A percentile compares a stretch with the other conserved stretches of the same genome.
Conservation (phyloP, 2,888 invertebrate genomes). For the Dione vanillae region DNA sequence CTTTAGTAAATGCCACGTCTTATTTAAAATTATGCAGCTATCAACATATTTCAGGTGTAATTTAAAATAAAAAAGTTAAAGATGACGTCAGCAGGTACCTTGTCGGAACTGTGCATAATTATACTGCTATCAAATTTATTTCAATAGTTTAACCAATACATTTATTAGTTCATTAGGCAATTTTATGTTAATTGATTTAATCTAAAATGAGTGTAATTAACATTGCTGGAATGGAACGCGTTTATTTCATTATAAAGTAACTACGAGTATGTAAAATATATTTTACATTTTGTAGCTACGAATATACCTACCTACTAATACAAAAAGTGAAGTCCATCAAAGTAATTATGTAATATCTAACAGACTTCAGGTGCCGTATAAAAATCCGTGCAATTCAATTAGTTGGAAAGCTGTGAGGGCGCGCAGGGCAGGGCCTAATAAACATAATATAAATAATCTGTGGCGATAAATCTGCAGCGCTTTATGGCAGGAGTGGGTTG, state of each 20-base stretch:
- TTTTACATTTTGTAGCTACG: neutral
- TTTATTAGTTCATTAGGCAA: conserved; percentile 31
- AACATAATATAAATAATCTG: conserved; percentile 85
- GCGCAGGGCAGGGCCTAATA: conserved; percentile 79
- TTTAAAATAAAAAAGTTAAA: conserved; percentile 7
- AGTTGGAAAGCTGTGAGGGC: conserved; percentile 74
- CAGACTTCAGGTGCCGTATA: conserved; percentile 74
- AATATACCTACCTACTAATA: neutral
- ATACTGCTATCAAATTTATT: conserved; percentile 21
- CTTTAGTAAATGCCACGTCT: neutral
- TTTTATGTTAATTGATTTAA: conserved; percentile 35
- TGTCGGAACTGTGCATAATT: conserved; percentile 4
- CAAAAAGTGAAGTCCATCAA: conserved; percentile 10
- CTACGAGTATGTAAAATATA: neutral
- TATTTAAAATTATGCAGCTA: neutral
- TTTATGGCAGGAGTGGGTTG: conserved; percentile 84
- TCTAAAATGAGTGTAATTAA: conserved; percentile 35
- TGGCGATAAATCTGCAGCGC: conserved; percentile 82
- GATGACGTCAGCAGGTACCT: neutral
- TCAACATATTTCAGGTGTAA: neutral
- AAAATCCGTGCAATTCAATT: conserved; percentile 83
- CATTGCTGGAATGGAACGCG: conserved; percentile 17
- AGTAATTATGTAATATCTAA: conserved; percentile 40
- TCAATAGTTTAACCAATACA: conserved; percentile 20
- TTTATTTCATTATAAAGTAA: conserved; percentile 22